These are phyloP conservation scores for Crenuchus spilurus DNA, from an alignment of 2,797 vertebrate genomes.

Conservation along the genomic window DNA sequence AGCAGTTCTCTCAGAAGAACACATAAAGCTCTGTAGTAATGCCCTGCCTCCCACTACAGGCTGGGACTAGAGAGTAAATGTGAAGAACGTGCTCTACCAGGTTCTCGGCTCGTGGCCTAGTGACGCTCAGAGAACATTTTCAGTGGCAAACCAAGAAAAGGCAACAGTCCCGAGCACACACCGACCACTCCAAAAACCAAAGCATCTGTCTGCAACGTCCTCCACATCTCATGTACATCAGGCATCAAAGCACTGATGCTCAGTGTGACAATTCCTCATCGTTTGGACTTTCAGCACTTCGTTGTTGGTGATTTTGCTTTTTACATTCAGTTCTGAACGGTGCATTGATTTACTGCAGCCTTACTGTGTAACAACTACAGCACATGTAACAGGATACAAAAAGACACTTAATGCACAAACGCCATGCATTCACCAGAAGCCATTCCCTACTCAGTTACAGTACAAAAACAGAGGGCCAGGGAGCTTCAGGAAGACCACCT, in stretches of 20 bases:
- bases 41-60: not conserved
- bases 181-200: not conserved
- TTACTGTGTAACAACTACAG: conserved; percentile 32
- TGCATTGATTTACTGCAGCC: conserved; percentile 23
- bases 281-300: not conserved
- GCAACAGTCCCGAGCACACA: not conserved
- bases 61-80: conserved; percentile 1
- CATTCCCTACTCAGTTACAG: conserved; percentile 38
- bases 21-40: not conserved
- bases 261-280: not conserved
- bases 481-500: conserved; percentile 32
- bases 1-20: not conserved
- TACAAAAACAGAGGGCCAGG: conserved; percentile 28
- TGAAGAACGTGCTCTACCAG: conserved; percentile 11
- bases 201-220: not conserved
- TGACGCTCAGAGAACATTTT: not conserved
- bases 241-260: not conserved
- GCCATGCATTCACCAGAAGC: conserved; percentile 39
- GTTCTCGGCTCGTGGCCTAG: not conserved
- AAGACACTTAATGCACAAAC: conserved; percentile 29
- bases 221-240: not conserved
- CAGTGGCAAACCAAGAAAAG: not conserved
- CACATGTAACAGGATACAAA: conserved; percentile 37
- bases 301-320: conserved; percentile 7
- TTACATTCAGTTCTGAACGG: conserved; percentile 43